Evolutionary conservation across 2,797 vertebrate species (phyloP).

Genomic region (Dendrocincla fuliginosa): DNA sequence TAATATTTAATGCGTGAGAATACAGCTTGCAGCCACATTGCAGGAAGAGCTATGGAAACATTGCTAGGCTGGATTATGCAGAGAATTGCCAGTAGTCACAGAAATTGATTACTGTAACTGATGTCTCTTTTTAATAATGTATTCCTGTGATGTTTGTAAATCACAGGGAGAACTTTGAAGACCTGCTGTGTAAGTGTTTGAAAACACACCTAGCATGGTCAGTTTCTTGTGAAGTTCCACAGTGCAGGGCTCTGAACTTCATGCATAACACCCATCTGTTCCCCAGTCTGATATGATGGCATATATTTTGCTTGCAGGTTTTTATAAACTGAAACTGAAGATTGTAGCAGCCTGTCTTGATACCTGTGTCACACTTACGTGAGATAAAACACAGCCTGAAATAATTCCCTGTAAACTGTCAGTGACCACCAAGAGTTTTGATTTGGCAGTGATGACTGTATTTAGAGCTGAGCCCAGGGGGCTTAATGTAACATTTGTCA

Average conservation of each 20-base stretch:
- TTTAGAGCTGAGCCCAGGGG: background rate
- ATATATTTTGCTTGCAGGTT: background rate
- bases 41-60: background rate
- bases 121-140: slow-evolving; percentile 12
- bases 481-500: background rate
- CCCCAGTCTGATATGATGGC: background rate
- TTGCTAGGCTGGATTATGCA: background rate
- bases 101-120: slow-evolving; percentile 31
- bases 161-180: background rate
- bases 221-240: background rate
- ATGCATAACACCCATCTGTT: background rate
- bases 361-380: background rate
- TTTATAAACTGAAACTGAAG: background rate
- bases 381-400: background rate
- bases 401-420: background rate
- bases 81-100: slow-evolving; percentile 10
- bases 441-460: background rate
- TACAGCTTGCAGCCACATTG: background rate
- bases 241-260: background rate
- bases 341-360: background rate
- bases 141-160: background rate
- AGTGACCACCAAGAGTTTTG: background rate
- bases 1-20: background rate
- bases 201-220: background rate
- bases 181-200: background rate